Evolutionary conservation across 2,888 invertebrate species (phyloP).

Genomic region (Hirtodrosophila trivittata): DNA sequence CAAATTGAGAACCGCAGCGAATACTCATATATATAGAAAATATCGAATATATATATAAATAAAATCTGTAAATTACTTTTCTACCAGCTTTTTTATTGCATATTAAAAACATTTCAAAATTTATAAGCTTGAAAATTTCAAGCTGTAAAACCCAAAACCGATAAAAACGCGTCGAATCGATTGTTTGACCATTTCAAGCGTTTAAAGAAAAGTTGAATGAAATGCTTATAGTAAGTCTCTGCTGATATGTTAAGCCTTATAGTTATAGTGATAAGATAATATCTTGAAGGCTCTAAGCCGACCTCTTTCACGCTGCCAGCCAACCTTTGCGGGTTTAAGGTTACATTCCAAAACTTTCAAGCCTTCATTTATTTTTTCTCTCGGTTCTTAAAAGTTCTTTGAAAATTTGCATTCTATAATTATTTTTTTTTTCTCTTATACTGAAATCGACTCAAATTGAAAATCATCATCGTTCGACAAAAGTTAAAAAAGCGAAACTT

Average conservation of each 20-base stretch:
- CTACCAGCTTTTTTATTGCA: background rate
- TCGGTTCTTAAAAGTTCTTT: background rate
- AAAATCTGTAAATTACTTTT: background rate
- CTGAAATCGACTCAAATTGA: conserved; percentile 8
- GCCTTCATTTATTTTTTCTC: no score
- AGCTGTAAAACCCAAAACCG: background rate
- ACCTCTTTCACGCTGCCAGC: no score
- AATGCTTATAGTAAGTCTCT: no score
- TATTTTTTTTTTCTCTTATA: background rate
- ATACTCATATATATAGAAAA: background rate
- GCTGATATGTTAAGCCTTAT: no score
- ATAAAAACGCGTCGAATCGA: conserved; percentile 2
- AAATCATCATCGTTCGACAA: conserved; percentile 33
- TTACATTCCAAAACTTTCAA: no score
- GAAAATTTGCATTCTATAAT: background rate
- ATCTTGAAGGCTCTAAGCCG: no score
- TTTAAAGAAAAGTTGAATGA: background rate
- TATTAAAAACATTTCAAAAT: background rate
- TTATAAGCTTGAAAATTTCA: background rate
- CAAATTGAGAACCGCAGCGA: conserved; percentile 2
- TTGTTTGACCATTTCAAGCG: background rate
- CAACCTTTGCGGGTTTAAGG: no score
- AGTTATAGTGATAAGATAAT: no score
- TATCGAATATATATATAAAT: background rate
- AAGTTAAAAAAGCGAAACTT: conserved; percentile 26